Conservation (phyloP, 2,113 vertebrate genomes). For the Phainopepla nitens region DNA sequence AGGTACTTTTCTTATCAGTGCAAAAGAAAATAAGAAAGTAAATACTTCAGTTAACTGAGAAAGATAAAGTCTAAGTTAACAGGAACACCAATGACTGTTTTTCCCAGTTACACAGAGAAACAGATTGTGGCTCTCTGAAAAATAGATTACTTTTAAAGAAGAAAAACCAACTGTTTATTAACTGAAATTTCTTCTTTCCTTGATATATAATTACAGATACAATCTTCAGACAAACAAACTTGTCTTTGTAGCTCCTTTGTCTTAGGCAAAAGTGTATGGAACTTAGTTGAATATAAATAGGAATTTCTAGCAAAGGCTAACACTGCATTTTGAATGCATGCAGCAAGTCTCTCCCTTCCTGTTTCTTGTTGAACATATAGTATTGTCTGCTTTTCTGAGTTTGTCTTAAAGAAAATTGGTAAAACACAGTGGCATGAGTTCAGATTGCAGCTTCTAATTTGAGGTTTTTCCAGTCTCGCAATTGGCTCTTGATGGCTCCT, state of each 20-base stretch:
- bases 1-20: not conserved
- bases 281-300: not conserved
- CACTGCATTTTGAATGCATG: not conserved
- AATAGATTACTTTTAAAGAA: not conserved
- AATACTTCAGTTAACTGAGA: not conserved
- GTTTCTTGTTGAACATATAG: not conserved
- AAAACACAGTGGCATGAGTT: not conserved
- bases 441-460: not conserved
- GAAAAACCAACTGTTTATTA: not conserved
- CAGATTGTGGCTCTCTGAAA: conserved; percentile 1
- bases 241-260: not conserved
- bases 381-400: not conserved
- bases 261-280: not conserved
- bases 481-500: not conserved
- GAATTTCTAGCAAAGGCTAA: not conserved
- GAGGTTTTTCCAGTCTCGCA: not conserved
- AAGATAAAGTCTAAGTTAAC: not conserved
- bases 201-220: not conserved
- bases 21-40: not conserved
- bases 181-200: not conserved
- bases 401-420: not conserved
- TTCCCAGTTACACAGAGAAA: not conserved
- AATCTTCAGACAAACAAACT: conserved; percentile 1
- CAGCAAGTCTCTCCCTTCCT: not conserved
- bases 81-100: not conserved